Evolutionary conservation across 2,113 vertebrate genomes (phyloP), one percentile per base, ranked within the genome.

Genomic region (Indri indri): DNA sequence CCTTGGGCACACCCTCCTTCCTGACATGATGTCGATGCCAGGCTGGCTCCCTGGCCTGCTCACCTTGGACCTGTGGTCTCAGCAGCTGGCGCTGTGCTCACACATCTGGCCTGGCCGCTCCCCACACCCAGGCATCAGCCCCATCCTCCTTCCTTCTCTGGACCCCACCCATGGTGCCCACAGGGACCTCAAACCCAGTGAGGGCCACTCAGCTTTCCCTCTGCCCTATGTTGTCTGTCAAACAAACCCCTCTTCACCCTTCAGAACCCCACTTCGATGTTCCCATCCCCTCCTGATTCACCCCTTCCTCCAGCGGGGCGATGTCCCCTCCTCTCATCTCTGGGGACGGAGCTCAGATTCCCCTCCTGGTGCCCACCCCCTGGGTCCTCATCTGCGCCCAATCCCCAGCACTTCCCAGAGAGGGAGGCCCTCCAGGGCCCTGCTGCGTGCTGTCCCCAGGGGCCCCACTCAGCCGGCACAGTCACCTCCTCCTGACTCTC

Each of bases 181-280:
- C n/a, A n/a, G n/a, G n/a, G n/a, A n/a, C n/a, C n/a, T n/a, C n/a
- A n/a, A n/a, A n/a, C n/a, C n/a, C n/a, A n/a, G n/a, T n/a, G n/a
- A n/a, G n/a, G n/a, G n/a, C n/a, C n/a, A n/a, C n/a, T n/a, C n/a
- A n/a, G n/a, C n/a, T n/a, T n/a, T n/a, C n/a, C n/a, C n/a, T 2
- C 61, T 6, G 1, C 3, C 11, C 42, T 4, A 2, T 0, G 8
- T 27, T 5, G 4, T 6, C 61, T 13, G 80, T 12, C 37, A 16
- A 71, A 66, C 34, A 18, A n/a, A 59, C 8, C 9, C 23, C 1
- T 32, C 61, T 52, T 65, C 30, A 8, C 9, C 74, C 87, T 59
- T 37, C 65, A 25, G 42, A 65, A 18, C 40, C 81, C 80, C 10
- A 8, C 34, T 42, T 61, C 17, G 2, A 22, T 5, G 0, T 1